phyloP scores from a whole-genome alignment of 1,140 invertebrate genomes.

The Tetraneura akinire region DNA sequence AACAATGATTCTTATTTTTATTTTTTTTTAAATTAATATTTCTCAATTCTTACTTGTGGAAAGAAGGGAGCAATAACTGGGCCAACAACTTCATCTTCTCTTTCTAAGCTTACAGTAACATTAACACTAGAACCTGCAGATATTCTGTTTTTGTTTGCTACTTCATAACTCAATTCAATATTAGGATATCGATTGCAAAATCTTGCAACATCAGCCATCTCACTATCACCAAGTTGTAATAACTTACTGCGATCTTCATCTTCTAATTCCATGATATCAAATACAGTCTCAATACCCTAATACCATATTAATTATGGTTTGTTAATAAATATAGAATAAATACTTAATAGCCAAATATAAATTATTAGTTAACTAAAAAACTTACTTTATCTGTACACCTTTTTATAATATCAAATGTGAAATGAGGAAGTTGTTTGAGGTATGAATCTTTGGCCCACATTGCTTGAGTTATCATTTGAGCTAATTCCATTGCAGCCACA shows the following conservation, averaged over 20 bases:
- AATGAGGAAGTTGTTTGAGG: constrained; percentile 95
- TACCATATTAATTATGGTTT: constrained; percentile 53
- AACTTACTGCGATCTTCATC: constrained; percentile 88
- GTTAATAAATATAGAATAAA: too few species aligned
- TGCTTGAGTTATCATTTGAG: constrained; percentile 99
- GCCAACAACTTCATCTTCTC: constrained; percentile 95
- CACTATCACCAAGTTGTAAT: constrained; percentile 77
- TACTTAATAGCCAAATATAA: neutral
- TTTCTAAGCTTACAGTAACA: constrained; percentile 88
- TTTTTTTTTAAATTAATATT: too few species aligned
- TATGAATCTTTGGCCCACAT: constrained; percentile 99
- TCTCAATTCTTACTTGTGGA: constrained; percentile 71
- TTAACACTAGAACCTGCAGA: constrained; percentile 80
- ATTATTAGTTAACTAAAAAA: neutral
- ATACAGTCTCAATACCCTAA: constrained; percentile 89
- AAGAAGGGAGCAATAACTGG: constrained; percentile 98
- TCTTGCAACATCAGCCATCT: constrained; percentile 95
- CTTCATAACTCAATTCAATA: constrained; percentile 94
- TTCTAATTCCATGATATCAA: constrained; percentile 98
- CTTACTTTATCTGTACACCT: constrained; percentile 83
- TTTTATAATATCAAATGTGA: constrained; percentile 86
- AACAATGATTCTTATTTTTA: constrained; percentile 50
- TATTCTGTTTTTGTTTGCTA: constrained; percentile 78
- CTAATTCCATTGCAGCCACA: constrained; percentile 98
- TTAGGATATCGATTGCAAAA: constrained; percentile 99